Base-by-base conservation (phyloP, 2,888 invertebrate genomes). In the Drosophila flavopinicola region DNA sequence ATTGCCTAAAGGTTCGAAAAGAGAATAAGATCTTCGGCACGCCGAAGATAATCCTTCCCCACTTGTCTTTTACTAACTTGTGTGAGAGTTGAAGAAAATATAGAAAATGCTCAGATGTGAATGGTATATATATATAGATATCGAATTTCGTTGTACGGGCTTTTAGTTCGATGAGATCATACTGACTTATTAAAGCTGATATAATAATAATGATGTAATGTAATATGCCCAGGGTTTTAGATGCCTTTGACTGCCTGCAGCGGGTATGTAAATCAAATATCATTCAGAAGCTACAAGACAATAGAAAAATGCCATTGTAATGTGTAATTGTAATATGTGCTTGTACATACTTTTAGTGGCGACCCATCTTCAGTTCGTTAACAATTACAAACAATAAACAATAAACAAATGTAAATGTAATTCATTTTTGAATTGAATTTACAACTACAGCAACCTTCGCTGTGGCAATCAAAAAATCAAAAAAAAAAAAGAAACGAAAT, bases 401-500 rank as follows among this genome's bases (percentile, higher is more conserved):
- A 82, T 47, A 45, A 52, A 66, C 54, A 68, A 82, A 78, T 83
- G 66, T 75, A 65, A 78, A 79, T 87, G 70, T 74, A 87, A 79
- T 87, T 66, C 70, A 69, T 47, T 66, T 85, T 70, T 64, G 65
- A 78, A 71, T 71, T 75, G 76, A 63, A 64, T 75, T 79, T 71
- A 58, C 60, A 45, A 53, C 47, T 23, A 3, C 61, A 71, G 66
- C 78, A 71, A 70, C 78, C 86, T 78, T 78, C 78, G 47, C 29
- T 61, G 68, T 51, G 61, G 73, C 80, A 84, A 72, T 76, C 77
- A 51, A 63, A 58, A 68, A 75, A 60, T 61, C 72, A 32, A 67
- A 73, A 61, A 53, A 20, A 6, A 35, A 48, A 67, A 38, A 38
- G 70, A 60, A 48, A 25, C 20, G 11, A 54, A 66, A 58, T 47